Evolutionary conservation across 2,113 vertebrate species (phyloP), one percentile per base, ranked within the genome.

Genomic region (Sus scrofa): DNA sequence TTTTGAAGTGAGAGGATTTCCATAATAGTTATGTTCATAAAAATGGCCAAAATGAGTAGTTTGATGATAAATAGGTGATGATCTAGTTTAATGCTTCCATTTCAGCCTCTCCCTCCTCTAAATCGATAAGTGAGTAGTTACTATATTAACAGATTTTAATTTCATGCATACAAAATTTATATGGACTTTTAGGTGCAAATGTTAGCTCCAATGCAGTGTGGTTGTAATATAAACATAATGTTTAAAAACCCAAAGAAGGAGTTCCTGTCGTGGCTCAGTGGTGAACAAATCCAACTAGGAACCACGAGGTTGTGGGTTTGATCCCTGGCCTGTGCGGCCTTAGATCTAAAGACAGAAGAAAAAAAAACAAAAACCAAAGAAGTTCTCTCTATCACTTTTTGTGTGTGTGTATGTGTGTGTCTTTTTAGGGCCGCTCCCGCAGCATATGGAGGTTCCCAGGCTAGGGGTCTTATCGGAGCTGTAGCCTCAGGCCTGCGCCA

Each of bases 1-100:
- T 73, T 86, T 52, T 93, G 37, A 63, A 87, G 18, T 56, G 79
- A 65, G 3, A 50, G 15, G n/a, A 34, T 93, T 73, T 74, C 10
- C 65, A 32, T 74, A 90, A 93, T 27, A 81, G 32, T 52, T 88
- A 44, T 7, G 91, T 86, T 87, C 50, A 88, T 81, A 39, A 58
- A 96, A 95, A 60, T 78, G 20, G 54, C 12, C 56, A 73, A 79
- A n/a, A 83, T 71, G 65, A 77, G 60, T 73, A 15, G 27, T 22
- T 74, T 92, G 63, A 16, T 96, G 75, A 78, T 89, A 89, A 73
- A 89, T 19, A 88, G 54, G 60, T 60, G 24, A 26, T 67, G 58
- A 73, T 91, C 10, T 91, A 68, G 27, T 62, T 54, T 16, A 63
- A 63, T 37, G 8, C 71, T 91, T 95, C n/a, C 74, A 68, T 88